Evolutionary conservation across 2,797 vertebrate genomes (phyloP).

Genomic region (Prunella strophiata): DNA sequence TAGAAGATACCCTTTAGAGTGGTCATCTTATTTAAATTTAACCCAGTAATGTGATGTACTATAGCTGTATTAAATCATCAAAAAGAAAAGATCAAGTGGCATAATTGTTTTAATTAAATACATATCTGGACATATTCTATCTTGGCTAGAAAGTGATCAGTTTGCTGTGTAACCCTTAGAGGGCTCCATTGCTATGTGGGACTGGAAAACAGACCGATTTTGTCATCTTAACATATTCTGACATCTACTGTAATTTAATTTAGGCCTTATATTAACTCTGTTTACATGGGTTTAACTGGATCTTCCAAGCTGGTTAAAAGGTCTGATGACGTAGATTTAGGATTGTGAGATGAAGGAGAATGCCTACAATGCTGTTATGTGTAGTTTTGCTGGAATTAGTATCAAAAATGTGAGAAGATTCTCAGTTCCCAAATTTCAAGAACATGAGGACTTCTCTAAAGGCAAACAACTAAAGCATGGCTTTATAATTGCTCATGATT

Average conservation of each 20-base stretch:
- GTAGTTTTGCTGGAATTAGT: neutral
- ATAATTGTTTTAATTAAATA: neutral
- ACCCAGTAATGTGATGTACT: neutral
- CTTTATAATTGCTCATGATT: neutral
- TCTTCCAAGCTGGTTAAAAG: slow-evolving; percentile 12
- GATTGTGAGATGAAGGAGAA: neutral
- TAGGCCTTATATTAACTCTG: neutral
- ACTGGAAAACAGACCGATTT: neutral
- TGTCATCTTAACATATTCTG: slow-evolving; percentile 7
- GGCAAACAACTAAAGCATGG: neutral
- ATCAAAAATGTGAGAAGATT: neutral
- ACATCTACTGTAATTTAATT: slow-evolving; percentile 47
- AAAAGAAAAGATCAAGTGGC: neutral
- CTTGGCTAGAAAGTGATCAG: neutral
- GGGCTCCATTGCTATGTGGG: slow-evolving; percentile 42
- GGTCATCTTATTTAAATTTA: neutral
- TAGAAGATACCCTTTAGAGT: neutral
- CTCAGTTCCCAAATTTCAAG: neutral
- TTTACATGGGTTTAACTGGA: slow-evolving; percentile 1
- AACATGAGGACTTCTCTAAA: neutral
- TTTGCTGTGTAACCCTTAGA: slow-evolving; percentile 44
- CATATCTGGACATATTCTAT: neutral
- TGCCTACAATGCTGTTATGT: neutral
- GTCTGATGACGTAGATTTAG: neutral
- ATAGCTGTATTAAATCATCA: neutral